Base-by-base conservation (phyloP, 2,797 vertebrate genomes). In the Sebastes kiyomatsui region DNA sequence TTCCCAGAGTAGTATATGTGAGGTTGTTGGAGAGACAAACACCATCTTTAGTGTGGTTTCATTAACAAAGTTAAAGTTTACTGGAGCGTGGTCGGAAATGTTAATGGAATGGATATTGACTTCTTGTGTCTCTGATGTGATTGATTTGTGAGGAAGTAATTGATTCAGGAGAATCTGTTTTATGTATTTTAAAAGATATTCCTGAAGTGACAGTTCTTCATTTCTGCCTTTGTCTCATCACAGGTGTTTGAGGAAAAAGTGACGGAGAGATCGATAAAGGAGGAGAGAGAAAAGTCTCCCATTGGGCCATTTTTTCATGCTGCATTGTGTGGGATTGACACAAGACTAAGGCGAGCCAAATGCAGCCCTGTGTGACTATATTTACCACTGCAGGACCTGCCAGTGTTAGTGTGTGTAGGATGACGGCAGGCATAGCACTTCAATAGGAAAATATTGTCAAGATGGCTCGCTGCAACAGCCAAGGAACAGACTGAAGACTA, bases 301-400 rank as follows among this genome's bases (percentile, higher is more conserved):
- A 68, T 28, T 32, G 72, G 71, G 58, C 58, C 55, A 3, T 73
- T 78, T 33, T 28, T 65, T 64, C 66, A 56, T 61, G 52, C 46
- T 67, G 32, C 38, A 71, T 69, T 82, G 74, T 88, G 88, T 84
- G 80, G 87, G 82, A 89, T 68, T 87, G 83, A 87, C 82, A 80
- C 71, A 72, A 85, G 79, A 81, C 87, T 71, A 65, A 87, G 68
- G 25, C 33, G 6, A 87, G 79, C 80, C 81, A 82, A 82, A 89
- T 81, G 67, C 83, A 88, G 80, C 67, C 13, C 78, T 46, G 60
- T 75, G 56, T 18, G 10, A 85, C 90, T 91, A 92, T 91, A 89
- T 93, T 91, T 91, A 91, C 75, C 74, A 11, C 72, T 79, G 88
- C 81, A 82, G 67, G 77, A 82, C 60, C 79, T 88, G 87, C 77